Base-by-base conservation (phyloP, 2,113 vertebrate species). In the Sprattus sprattus region DNA sequence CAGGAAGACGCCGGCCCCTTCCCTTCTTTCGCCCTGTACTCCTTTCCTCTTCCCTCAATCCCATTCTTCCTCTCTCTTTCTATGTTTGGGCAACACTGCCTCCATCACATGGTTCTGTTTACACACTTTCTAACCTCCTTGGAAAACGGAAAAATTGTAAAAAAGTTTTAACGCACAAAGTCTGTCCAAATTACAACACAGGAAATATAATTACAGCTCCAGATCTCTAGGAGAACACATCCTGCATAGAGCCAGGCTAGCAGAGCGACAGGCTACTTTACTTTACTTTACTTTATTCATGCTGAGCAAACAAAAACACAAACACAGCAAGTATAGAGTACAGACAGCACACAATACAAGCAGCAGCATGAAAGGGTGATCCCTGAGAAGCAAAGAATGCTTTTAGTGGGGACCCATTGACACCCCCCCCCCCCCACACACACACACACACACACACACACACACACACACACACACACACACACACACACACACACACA, bases 31-130 rank as follows among this genome's bases (percentile, higher is more conserved):
- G 20, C 54, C 54, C 54, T 22, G 5, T 16, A 7, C 54, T 22
- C n/a, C 64, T 78, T 49, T 64, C 25, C 44, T 49, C 45, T 7
- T 81, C 3, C 22, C 16, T 28, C 57, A 82, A 13, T 44, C 45
- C 15, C 47, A 7, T n/a, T 86, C 78, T 82, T 49, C 78, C 88
- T 91, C 91, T 85, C 89, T 91, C 90, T 92, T 82, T 89, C 92
- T 86, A 87, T 88, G 85, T 88, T 32, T 67, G n/a, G 64, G 1
- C 6, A 67, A 67, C 64, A 91, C 92, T 85, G 88, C 92, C 85
- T 88, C 87, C 86, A 87, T 95, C 93, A 94, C 92, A 94, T 95
- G 95, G 91, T 94, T 95, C 92, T 94, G 91, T 94, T 95, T 95
- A 94, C 90, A 87, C 81, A 45, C 75, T 85, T 91, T 92, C 92